Base-by-base conservation (phyloP, 2,113 vertebrate species). In the Indicator indicator region DNA sequence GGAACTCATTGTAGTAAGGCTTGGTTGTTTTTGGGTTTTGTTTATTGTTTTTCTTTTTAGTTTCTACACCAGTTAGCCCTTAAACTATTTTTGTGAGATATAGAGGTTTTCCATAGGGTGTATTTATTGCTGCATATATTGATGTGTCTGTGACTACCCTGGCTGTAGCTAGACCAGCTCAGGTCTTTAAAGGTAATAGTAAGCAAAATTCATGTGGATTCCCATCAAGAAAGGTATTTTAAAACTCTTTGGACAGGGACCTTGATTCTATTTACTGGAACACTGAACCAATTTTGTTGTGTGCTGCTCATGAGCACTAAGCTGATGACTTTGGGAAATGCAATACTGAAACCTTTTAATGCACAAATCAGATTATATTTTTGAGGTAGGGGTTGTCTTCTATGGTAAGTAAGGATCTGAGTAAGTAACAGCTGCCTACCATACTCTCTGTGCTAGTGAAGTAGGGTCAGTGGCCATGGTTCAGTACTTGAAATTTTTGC, bases 1-100 rank as follows among this genome's bases (percentile, higher is more conserved):
- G 64, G 54, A 73, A 76, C 32, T 85, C 0, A 0, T 8, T 24
- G 3, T 75, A 68, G 16, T 42, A 64, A 72, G 33, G 7, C 30
- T 90, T n/a, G n/a, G n/a, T n/a, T 77, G 26, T 30, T 55, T 82
- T 86, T 75, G 46, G 30, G 11, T 65, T 83, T 20, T 36, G 7
- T 36, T 36, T 36, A n/a, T n/a, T n/a, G n/a, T 36, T 36, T 36
- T 36, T 36, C 9, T 9, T 86, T 72, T 70, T 42, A 21, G 18
- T 59, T 83, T 77, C 36, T 80, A 17, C 20, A 17, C 19, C 1
- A 3, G 15, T 67, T 33, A 78, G 18, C 15, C 18, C 5, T 81
- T 88, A 56, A 36, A 36, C 74, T 68, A 42, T 68, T 94, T 74
- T 71, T 9, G 5, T 0, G 4, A 70, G 18, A 8, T 60, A 4